Evolutionary conservation across 1,140 invertebrate species (phyloP).

Genomic region (Drepana arcuata): DNA sequence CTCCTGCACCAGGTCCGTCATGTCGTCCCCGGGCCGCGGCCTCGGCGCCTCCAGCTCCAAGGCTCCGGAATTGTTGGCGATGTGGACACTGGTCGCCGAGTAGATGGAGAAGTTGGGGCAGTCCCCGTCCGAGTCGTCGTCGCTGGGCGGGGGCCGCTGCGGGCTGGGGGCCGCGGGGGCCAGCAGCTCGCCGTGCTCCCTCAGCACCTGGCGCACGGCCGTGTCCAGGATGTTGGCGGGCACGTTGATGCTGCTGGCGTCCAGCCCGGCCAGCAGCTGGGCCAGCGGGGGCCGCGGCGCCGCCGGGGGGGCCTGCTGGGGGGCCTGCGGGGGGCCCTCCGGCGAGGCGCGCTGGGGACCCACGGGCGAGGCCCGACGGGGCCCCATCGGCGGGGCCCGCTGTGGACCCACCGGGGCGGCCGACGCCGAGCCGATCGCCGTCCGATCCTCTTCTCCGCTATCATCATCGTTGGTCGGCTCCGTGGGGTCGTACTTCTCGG

Average conservation of each 20-base stretch:
- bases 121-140: conserved; percentile 77
- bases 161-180: conserved; percentile 16
- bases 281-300: conserved; percentile 6
- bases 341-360: not conserved
- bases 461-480: conserved; percentile 75
- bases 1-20: conserved; percentile 61
- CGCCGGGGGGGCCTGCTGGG: not conserved
- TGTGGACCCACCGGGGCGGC: not conserved
- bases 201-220: conserved; percentile 51
- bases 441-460: conserved; percentile 32
- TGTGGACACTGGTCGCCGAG: conserved; percentile 82
- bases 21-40: conserved; percentile 16
- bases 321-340: conserved; percentile 2
- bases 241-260: conserved; percentile 30
- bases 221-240: conserved; percentile 41
- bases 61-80: conserved; percentile 73
- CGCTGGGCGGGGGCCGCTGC: conserved; percentile 28
- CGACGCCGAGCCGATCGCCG: not conserved
- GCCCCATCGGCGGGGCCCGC: not conserved
- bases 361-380: conserved; percentile 3
- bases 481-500: conserved; percentile 76
- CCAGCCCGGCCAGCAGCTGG: conserved; percentile 25
- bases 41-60: conserved; percentile 15
- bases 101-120: conserved; percentile 90
- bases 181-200: conserved; percentile 44